phyloP scores from a whole-genome alignment of 2,797 vertebrate genomes.

The Ataeniobius toweri region DNA sequence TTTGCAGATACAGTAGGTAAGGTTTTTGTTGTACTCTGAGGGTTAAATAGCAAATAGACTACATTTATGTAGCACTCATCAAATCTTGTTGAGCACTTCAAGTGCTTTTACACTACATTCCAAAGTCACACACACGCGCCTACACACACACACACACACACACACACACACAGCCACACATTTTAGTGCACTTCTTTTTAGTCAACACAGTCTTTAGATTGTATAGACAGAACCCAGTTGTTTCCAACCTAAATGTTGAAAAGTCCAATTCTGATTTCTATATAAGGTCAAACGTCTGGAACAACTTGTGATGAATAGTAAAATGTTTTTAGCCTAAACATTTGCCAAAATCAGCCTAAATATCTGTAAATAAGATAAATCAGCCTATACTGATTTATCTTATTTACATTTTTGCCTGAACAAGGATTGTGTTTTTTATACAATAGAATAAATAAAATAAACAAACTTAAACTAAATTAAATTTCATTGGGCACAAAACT shows the following conservation, averaged over 20 bases:
- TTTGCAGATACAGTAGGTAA: constrained; percentile 21
- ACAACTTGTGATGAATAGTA: not conserved
- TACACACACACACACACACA: not conserved
- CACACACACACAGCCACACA: too few species aligned
- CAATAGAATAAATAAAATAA: not conserved
- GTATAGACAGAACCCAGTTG: too few species aligned
- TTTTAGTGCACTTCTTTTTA: not conserved
- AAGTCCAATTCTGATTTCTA: not conserved
- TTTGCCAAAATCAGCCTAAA: too few species aligned
- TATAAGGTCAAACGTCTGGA: not conserved
- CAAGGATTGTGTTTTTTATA: not conserved
- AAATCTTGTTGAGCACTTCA: not conserved
- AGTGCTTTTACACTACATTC: not conserved
- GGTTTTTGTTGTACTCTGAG: constrained; percentile 20
- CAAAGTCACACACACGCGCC: not conserved
- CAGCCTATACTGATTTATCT: not conserved
- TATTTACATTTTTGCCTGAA: not conserved
- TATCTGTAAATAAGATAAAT: too few species aligned
- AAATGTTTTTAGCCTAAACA: not conserved
- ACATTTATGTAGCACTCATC: not conserved
- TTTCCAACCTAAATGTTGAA: not conserved
- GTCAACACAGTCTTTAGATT: not conserved
- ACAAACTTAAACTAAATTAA: not conserved
- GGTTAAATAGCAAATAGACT: not conserved
- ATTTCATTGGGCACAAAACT: too few species aligned